Evolutionary conservation across 2,888 invertebrate species (phyloP).

Genomic region (Monoplex corrugatus): DNA sequence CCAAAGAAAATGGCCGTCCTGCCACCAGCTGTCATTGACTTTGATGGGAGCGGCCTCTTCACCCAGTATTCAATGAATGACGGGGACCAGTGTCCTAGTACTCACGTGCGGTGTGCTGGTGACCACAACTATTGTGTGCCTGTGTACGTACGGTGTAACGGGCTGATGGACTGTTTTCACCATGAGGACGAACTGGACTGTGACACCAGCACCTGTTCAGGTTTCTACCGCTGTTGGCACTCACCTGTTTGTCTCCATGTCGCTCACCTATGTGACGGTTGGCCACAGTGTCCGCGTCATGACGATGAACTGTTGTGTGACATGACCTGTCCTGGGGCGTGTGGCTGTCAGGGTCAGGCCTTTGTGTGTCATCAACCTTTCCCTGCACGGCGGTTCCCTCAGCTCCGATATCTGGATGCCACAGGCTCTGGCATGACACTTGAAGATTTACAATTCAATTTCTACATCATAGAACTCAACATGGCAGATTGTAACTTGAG

Average conservation of each 20-base stretch:
- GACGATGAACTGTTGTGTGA: background rate
- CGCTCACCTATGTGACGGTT: background rate
- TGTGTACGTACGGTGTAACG: background rate
- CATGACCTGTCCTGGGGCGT: background rate
- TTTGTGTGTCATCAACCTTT: background rate
- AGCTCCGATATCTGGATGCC: background rate
- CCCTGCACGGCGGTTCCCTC: background rate
- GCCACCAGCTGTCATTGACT: background rate
- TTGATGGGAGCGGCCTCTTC: background rate
- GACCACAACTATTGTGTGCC: background rate
- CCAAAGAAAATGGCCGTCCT: background rate
- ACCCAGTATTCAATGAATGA: background rate
- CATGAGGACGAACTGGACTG: background rate
- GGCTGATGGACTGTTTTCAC: background rate
- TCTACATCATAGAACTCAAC: background rate
- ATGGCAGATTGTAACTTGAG: background rate
- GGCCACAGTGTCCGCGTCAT: background rate
- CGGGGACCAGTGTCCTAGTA: background rate
- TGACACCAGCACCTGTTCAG: background rate
- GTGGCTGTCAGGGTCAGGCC: background rate
- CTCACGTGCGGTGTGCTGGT: background rate
- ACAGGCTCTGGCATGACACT: background rate
- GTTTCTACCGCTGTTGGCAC: background rate
- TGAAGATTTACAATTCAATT: background rate
- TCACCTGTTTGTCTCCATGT: background rate